Percentiles rank a stretch among this genome's conserved stretches.
phyloP scores from a whole-genome alignment of 2,888 invertebrate species.

The Melanchra persicariae region DNA sequence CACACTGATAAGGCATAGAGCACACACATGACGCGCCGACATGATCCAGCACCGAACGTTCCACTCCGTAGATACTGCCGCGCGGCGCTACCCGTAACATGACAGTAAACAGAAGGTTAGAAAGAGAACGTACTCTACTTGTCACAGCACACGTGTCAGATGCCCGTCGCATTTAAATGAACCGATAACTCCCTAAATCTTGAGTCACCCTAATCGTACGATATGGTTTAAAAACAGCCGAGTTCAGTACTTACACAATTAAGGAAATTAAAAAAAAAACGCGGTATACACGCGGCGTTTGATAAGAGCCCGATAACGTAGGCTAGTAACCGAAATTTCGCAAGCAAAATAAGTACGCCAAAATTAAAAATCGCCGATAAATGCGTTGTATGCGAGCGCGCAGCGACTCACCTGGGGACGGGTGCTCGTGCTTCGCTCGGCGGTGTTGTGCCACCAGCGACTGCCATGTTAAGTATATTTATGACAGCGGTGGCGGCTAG shows the following conservation, averaged over 20 bases:
- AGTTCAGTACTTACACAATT: not conserved
- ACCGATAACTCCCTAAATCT: constrained; percentile 1
- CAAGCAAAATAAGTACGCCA: constrained; percentile 69
- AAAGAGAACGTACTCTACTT: constrained; percentile 23
- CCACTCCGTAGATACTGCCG: constrained; percentile 38
- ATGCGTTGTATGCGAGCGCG: constrained; percentile 66
- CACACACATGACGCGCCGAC: constrained; percentile 47
- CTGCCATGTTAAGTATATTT: constrained; percentile 79
- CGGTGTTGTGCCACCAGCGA: constrained; percentile 72
- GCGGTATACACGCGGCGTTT: constrained; percentile 55
- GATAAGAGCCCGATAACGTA: constrained; percentile 74
- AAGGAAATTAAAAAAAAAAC: constrained; percentile 29
- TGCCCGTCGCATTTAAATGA: constrained; percentile 4
- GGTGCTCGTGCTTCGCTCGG: constrained; percentile 68
- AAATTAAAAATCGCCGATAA: constrained; percentile 58
- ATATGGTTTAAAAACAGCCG: not conserved
- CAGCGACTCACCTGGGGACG: constrained; percentile 82
- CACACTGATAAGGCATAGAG: constrained; percentile 65
- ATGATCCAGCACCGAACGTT: constrained; percentile 42
- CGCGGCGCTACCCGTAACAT: constrained; percentile 23
- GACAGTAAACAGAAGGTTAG: constrained; percentile 38
- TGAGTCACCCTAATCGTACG: not conserved
- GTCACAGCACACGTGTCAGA: constrained; percentile 19
- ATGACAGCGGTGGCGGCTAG: constrained; percentile 76
- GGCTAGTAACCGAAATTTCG: constrained; percentile 66